A percentile compares a stretch with the other conserved stretches of the same genome.
Evolutionary conservation across 2,797 vertebrate species (phyloP).

Genomic region (Eospalax fontanierii): DNA sequence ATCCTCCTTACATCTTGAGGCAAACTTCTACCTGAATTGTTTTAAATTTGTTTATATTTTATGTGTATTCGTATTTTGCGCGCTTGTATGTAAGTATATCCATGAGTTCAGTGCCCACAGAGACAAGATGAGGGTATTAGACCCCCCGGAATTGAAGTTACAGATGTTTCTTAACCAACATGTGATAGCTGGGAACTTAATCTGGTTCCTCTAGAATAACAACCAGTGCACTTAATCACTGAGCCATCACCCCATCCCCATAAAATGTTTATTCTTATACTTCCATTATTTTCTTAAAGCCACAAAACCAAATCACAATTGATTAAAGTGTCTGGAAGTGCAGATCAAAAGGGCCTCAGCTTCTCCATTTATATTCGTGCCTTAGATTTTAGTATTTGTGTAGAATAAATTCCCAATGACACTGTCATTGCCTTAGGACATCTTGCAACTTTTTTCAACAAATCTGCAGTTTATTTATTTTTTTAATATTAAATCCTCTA

Average conservation of each 20-base stretch:
- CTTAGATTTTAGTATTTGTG: not conserved
- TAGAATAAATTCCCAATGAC: not conserved
- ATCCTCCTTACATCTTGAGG: not conserved
- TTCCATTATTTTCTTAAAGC: not conserved
- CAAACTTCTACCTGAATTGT: not conserved
- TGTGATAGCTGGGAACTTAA: too few species aligned
- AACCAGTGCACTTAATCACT: too few species aligned
- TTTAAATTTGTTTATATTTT: too few species aligned
- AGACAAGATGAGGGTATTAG: too few species aligned
- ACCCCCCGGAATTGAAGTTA: too few species aligned
- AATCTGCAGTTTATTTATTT: not conserved
- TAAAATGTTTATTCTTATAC: not conserved
- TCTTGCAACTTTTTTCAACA: not conserved
- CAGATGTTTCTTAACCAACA: too few species aligned
- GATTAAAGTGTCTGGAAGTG: not conserved
- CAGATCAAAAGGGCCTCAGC: not conserved
- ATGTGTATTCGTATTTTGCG: too few species aligned
- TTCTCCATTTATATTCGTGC: not conserved
- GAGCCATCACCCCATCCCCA: too few species aligned
- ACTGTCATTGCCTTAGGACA: not conserved
- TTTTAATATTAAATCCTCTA: not conserved
- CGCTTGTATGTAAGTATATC: too few species aligned
- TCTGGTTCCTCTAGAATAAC: too few species aligned
- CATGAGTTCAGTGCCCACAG: too few species aligned
- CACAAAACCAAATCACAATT: not conserved